Base-by-base conservation (phyloP, 2,888 invertebrate genomes). In the Cheilosia scutellata region DNA sequence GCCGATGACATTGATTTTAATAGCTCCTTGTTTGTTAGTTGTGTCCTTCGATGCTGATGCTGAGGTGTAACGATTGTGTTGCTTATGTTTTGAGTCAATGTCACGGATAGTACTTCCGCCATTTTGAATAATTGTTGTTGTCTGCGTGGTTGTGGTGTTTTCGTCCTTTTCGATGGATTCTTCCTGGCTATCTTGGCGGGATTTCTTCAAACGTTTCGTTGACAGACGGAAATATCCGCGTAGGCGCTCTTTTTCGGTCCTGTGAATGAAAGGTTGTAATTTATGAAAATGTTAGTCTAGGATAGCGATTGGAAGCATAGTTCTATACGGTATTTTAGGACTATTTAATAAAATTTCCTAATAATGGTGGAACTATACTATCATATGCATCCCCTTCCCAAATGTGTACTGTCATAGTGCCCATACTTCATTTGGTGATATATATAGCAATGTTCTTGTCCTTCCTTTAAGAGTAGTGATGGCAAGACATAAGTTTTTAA, bases 231-330 rank as follows among this genome's bases (percentile, higher is more conserved):
- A 94, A 89, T 94, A 94, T 71, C 94, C 94, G 31, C 94, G 92
- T 0, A 95, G 90, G 37, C 94, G 93, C 88, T 94, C 94, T 88
- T 94, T 94, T 62, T 94, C 93, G 25, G 93, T 92, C 83, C 94
- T 94, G 90, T 11, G 89, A 89, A 65, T 74, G 27, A 70, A 9
- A 75, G 53, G 29, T 44, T n/a, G 57, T 53, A 58, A 63, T 37
- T 57, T 55, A 51, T 6, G 13, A 25, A 42, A 31, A 51, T 6
- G 4, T 27, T 13, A 4, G 11, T 4, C 25, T 9, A 7, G 1
- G 13, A 6, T 20, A 20, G 44, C 5, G 44, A 16, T 44, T 6
- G n/a, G 2, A 13, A 13, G n/a, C 5, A 5, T 11, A 44, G 42
- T 44, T 44, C 2, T 47, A 1, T 11, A 37, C 33, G 1, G 33